A percentile compares a stretch with the other conserved stretches of the same genome.
phyloP scores from a whole-genome alignment of 2,888 invertebrate species.

The Cheiracanthium punctorium region DNA sequence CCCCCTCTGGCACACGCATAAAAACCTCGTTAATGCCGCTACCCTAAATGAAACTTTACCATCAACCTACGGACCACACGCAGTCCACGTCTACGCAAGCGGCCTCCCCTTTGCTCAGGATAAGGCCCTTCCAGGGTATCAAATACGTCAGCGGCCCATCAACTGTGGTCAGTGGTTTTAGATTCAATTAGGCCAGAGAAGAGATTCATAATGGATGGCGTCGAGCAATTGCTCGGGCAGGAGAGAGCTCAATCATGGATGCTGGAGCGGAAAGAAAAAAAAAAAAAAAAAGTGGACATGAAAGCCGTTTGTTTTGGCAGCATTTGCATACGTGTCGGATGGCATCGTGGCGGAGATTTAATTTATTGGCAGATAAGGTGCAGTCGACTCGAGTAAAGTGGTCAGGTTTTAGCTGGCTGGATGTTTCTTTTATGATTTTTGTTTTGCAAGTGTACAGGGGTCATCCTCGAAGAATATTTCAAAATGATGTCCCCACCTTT shows the following conservation, averaged over 20 bases:
- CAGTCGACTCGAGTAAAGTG: too few relatives aligned
- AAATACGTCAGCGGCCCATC: not conserved
- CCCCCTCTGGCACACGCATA: not conserved
- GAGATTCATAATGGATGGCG: not conserved
- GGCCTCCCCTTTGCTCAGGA: not conserved
- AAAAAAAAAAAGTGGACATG: not conserved
- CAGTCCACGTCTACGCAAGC: not conserved
- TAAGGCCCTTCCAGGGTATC: not conserved
- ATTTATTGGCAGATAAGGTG: not conserved
- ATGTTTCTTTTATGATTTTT: too few relatives aligned
- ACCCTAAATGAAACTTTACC: not conserved
- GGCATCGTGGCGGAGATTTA: not conserved
- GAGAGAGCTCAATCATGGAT: not conserved
- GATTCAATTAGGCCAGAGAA: not conserved
- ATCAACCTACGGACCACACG: not conserved
- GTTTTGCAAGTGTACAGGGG: too few relatives aligned
- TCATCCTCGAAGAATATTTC: too few relatives aligned
- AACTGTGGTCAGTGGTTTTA: conserved; percentile 8
- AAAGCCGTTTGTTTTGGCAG: not conserved
- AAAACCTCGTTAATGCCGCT: not conserved
- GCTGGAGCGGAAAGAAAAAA: not conserved
- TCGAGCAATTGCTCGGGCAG: not conserved
- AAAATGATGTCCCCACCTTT: too few relatives aligned
- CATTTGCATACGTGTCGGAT: not conserved
- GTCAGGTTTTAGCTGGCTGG: too few relatives aligned